These are phyloP conservation scores for Pollachius pollachius DNA, from an alignment of 2,113 vertebrate species.

Conservation along the genomic window DNA sequence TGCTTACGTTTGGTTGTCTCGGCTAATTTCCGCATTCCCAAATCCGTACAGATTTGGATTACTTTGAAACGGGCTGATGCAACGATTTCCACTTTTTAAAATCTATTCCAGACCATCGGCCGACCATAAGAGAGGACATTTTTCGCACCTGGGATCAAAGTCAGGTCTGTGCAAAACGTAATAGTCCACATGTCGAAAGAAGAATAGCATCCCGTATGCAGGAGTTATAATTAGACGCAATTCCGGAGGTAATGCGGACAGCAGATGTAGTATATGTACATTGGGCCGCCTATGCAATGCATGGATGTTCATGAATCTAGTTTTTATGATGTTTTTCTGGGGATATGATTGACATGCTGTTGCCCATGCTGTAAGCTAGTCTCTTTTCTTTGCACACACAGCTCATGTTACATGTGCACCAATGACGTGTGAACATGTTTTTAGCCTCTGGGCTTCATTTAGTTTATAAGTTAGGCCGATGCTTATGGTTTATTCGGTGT, in stretches of 20 bases:
- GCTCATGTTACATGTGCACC: constrained; percentile 16
- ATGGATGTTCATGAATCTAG: too few relatives aligned
- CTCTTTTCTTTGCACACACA: constrained; percentile 40
- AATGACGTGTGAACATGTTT: too few relatives aligned
- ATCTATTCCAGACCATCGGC: constrained; percentile 75
- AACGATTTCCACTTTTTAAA: constrained; percentile 83
- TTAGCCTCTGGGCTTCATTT: too few relatives aligned
- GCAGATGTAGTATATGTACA: background rate
- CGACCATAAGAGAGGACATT: constrained; percentile 74
- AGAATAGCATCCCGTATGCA: constrained; percentile 41
- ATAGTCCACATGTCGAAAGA: constrained; percentile 6
- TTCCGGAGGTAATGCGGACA: background rate
- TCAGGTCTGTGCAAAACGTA: constrained; percentile 72
- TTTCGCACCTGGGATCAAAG: constrained; percentile 72
- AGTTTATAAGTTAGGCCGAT: too few relatives aligned
- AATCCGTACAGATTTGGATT: constrained; percentile 91
- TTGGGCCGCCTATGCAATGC: too few relatives aligned
- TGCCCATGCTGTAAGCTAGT: constrained; percentile 22
- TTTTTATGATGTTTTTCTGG: background rate
- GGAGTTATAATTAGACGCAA: constrained; percentile 12
- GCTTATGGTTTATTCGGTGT: too few relatives aligned
- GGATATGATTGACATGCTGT: background rate
- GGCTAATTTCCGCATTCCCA: constrained; percentile 94
- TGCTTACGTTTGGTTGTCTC: constrained; percentile 89
- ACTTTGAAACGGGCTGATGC: constrained; percentile 88